phyloP scores from a whole-genome alignment of 64 coral and sea anemone genomes.

The Montipora capricornis region DNA sequence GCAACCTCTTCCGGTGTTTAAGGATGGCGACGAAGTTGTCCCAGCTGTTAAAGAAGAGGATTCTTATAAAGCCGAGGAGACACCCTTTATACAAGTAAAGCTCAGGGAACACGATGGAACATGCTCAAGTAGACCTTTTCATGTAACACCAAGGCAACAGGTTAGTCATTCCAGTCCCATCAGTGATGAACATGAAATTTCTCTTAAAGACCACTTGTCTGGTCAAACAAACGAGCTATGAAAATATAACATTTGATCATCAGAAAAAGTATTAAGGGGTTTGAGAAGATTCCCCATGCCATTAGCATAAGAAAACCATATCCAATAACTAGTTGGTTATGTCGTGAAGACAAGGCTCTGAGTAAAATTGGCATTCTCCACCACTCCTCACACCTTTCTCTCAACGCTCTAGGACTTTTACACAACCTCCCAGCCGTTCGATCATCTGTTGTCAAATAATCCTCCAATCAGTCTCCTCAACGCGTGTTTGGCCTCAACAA shows the following conservation, averaged over 20 bases:
- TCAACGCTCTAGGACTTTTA: too few relatives aligned
- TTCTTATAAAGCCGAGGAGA: constrained; percentile 18
- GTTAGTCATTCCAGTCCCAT: constrained; percentile 35
- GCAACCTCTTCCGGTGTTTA: constrained; percentile 72
- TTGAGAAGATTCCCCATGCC: too few relatives aligned
- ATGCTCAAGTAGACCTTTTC: constrained; percentile 72
- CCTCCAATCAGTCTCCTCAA: too few relatives aligned
- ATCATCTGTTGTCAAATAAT: too few relatives aligned
- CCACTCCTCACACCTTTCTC: too few relatives aligned
- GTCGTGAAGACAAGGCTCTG: too few relatives aligned
- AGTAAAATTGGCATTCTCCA: too few relatives aligned
- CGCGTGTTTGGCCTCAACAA: not conserved
- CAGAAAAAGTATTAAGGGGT: not conserved
- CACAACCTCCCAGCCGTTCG: too few relatives aligned
- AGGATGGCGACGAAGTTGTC: constrained; percentile 72
- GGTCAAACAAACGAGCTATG: not conserved
- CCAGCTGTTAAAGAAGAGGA: constrained; percentile 11
- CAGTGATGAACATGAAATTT: not conserved
- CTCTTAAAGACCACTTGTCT: not conserved
- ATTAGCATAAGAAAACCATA: too few relatives aligned
- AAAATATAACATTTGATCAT: not conserved
- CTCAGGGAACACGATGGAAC: constrained; percentile 81
- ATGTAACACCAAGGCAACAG: constrained; percentile 84
- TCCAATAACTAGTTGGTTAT: too few relatives aligned
- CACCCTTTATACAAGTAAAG: constrained; percentile 85